Evolutionary conservation across 1,140 invertebrate genomes (phyloP).

Genomic region (Lepidurus arcticus): DNA sequence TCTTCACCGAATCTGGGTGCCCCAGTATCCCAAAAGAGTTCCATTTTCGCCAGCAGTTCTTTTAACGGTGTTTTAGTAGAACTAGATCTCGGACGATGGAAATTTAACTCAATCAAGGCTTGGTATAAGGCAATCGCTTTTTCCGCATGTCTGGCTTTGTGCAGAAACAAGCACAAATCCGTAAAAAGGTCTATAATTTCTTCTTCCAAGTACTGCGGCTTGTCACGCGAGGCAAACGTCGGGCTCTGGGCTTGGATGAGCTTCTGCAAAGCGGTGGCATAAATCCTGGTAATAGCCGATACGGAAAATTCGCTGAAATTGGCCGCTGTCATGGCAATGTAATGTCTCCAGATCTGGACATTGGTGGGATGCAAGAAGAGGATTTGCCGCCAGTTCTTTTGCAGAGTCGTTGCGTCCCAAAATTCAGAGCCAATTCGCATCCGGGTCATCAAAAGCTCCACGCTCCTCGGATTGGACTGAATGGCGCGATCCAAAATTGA

Average conservation of each 20-base stretch:
- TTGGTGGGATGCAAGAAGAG: constrained; percentile 44
- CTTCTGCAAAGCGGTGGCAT: constrained; percentile 43
- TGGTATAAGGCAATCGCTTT: constrained; percentile 46
- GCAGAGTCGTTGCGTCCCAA: constrained; percentile 41
- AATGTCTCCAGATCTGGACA: constrained; percentile 44
- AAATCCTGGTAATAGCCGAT: constrained; percentile 42
- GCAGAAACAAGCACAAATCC: constrained; percentile 44
- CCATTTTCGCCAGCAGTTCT: constrained; percentile 42
- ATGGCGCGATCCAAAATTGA: constrained; percentile 47
- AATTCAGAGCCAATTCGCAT: constrained; percentile 42
- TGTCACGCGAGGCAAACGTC: constrained; percentile 38
- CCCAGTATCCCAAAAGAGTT: constrained; percentile 48
- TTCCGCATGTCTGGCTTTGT: constrained; percentile 45
- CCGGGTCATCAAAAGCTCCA: constrained; percentile 43
- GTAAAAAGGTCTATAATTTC: constrained; percentile 43
- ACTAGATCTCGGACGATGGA: constrained; percentile 41
- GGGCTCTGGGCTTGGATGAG: constrained; percentile 38
- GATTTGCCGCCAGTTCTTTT: constrained; percentile 45
- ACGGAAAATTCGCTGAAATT: constrained; percentile 44
- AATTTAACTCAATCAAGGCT: constrained; percentile 47
- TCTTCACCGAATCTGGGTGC: constrained; percentile 45
- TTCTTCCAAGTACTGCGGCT: constrained; percentile 35
- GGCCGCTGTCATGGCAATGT: constrained; percentile 37
- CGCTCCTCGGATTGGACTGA: constrained; percentile 43
- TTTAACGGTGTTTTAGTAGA: constrained; percentile 25